Evolutionary conservation across 2,797 vertebrate genomes (phyloP), one percentile per base, ranked within the genome.

Genomic region (Lophura swinhoii): DNA sequence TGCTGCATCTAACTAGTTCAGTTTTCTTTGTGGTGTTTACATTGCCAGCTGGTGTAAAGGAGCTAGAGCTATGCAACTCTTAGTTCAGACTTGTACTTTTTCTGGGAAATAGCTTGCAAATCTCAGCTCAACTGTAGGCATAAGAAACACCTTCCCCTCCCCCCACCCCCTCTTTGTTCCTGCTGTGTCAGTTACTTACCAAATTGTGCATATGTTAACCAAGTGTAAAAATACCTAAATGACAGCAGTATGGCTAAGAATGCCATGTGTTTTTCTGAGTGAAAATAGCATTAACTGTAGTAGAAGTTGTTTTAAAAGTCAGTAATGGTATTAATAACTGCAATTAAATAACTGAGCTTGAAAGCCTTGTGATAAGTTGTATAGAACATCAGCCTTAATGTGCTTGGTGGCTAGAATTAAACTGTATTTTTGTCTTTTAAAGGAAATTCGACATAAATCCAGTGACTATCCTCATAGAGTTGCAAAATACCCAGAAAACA

Each of bases 371-470:
- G 21, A 3, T 41, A 51, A 13, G 21, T 14, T 67, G 12, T 63
- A 4, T 55, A 60, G 37, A 83, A 48, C 41, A n/a, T 35, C 74
- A 55, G 16, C 39, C 33, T 76, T 84, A 70, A 58, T 68, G 17
- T 67, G 9, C 6, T 60, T 73, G 13, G 41, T 66, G 67, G 20
- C 64, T 97, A 14, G 83, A 97, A 91, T 88, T 97, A 73, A 97
- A 94, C 86, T 76, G 35, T 70, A 7, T 85, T 96, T 87, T 86
- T 97, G 41, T 96, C 80, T 84, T 96, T 96, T 94, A 77, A 96
- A 99, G 99, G 99, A 99, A 98, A 99, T 99, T 96, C 98, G 98
- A 94, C 98, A 98, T 96, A 98, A 99, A 95, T 99, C 99, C 90
- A 98, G 98, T 55, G 99, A 99, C 93, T 99, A 98, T 93, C 96